These are phyloP conservation scores for Eubucco bourcierii DNA, from an alignment of 2,113 vertebrate species.

Conservation along the genomic window DNA sequence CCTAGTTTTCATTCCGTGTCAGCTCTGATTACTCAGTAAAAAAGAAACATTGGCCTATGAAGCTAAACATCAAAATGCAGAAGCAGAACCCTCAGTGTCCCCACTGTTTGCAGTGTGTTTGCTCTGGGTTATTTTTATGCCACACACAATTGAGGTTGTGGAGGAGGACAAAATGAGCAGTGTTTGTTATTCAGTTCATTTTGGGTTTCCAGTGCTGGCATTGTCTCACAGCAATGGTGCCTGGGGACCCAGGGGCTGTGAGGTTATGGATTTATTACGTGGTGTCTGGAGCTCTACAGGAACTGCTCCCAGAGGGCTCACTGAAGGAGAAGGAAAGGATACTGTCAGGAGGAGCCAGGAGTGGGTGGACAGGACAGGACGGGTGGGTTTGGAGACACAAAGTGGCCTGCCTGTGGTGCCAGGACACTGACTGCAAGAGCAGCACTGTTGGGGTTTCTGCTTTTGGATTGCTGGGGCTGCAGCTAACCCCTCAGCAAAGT, in stretches of 20 bases:
- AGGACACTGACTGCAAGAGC: background rate
- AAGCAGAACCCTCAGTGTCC: background rate
- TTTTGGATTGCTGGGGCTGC: background rate
- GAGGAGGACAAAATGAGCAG: conserved; percentile 9
- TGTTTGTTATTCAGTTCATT: conserved; percentile 25
- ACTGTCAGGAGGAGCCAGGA: background rate
- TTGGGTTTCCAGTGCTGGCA: background rate
- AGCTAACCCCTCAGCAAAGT: background rate
- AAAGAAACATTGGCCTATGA: background rate
- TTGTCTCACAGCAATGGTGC: background rate
- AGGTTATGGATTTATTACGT: background rate
- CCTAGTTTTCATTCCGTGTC: background rate
- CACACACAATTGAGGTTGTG: conserved; percentile 23
- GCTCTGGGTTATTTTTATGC: conserved; percentile 48
- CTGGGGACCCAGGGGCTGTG: background rate
- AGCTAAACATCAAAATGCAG: conserved; percentile 35
- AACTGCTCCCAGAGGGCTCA: background rate
- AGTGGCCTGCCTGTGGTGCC: background rate
- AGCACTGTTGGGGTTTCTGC: rapidly evolving
- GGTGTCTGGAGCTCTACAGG: background rate
- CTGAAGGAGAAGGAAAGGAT: background rate
- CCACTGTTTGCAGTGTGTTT: conserved; percentile 15
- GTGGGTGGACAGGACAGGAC: background rate
- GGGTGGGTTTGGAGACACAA: background rate
- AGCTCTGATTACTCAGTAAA: conserved; percentile 22